phyloP scores from a whole-genome alignment of 2,888 invertebrate genomes.

The Conomelus anceps region DNA sequence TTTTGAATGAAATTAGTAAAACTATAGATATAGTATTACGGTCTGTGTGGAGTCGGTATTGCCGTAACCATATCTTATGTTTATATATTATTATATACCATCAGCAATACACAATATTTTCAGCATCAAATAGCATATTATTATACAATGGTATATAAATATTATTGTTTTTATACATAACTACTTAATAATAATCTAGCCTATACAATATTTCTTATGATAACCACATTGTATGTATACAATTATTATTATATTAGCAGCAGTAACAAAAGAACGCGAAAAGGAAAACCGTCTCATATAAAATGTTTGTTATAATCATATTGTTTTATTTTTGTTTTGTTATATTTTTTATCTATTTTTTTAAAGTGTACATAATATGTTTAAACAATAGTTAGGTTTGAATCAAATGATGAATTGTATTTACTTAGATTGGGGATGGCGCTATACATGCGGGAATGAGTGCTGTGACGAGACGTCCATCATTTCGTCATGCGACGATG shows the following conservation, averaged over 20 bases:
- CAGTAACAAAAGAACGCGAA: neutral
- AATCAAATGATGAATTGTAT: neutral
- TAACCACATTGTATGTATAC: neutral
- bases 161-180: neutral
- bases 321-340: neutral
- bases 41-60: too few species aligned
- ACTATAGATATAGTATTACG: too few species aligned
- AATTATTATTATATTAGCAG: neutral
- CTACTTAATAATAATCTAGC: neutral
- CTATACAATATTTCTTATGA: neutral
- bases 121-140: neutral
- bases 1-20: too few species aligned
- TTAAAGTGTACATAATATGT: too few species aligned
- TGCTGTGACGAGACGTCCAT: constrained; percentile 27
- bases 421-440: neutral
- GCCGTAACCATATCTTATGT: neutral
- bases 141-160: neutral
- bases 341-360: neutral
- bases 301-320: neutral
- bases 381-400: too few species aligned
- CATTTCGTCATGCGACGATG: constrained; percentile 20
- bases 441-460: neutral
- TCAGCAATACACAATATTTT: neutral
- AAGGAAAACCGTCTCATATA: neutral
- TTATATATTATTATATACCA: neutral